Conservation (phyloP, 2,888 invertebrate genomes). For the Chalcis sispes region DNA sequence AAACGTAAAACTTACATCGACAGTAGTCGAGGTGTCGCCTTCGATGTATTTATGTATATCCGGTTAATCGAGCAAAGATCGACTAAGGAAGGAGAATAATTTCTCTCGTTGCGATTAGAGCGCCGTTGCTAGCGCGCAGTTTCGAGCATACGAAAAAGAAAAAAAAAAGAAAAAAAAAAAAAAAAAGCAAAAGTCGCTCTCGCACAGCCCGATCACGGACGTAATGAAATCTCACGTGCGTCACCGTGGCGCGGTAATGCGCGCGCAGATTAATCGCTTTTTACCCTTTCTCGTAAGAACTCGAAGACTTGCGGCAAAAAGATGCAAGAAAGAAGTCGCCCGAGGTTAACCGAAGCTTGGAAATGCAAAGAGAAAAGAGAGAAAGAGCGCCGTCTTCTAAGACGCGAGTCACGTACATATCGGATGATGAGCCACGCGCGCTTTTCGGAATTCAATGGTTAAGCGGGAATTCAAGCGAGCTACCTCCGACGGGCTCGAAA, state of each 20-base stretch:
- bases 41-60: too few relatives aligned
- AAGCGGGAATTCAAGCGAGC: too few relatives aligned
- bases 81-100: too few relatives aligned
- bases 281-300: conserved; percentile 21
- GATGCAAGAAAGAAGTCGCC: not conserved
- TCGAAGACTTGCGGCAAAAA: not conserved
- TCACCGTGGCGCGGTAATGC: not conserved
- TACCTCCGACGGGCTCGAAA: not conserved
- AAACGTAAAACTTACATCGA: too few relatives aligned
- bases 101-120: not conserved
- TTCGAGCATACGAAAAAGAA: not conserved
- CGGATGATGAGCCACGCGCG: conserved; percentile 31
- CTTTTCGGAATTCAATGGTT: conserved; percentile 46
- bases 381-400: conserved; percentile 37
- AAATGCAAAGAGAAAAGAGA: not conserved
- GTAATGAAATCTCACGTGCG: conserved; percentile 38
- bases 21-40: too few relatives aligned
- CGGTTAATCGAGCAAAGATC: too few relatives aligned
- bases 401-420: conserved; percentile 50
- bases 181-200: conserved; percentile 17
- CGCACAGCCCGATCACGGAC: conserved; percentile 28
- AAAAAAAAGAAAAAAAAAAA: not conserved
- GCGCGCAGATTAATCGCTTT: conserved; percentile 45
- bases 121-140: not conserved
- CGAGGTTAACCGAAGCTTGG: not conserved